Conservation (phyloP, 2,797 vertebrate genomes). For the Hafferia zeledoni region DNA sequence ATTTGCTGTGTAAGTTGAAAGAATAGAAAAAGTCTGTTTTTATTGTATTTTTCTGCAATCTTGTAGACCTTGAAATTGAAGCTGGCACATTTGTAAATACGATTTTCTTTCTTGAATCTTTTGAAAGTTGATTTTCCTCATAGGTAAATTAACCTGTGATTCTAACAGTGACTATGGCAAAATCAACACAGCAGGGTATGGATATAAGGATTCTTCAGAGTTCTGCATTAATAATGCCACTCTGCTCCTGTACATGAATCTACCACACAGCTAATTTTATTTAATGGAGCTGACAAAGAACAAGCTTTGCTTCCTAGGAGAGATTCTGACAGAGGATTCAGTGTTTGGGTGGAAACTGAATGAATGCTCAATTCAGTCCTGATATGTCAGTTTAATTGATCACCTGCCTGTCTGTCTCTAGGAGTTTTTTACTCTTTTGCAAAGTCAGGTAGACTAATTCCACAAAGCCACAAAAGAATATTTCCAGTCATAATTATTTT, state of each 20-base stretch:
- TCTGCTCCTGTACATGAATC: neutral
- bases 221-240: neutral
- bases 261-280: neutral
- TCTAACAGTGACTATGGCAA: constrained; percentile 6
- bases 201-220: constrained; percentile 1
- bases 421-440: neutral
- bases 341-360: neutral
- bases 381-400: neutral
- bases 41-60: constrained; percentile 45
- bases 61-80: constrained; percentile 67
- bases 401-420: neutral
- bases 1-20: constrained; percentile 48
- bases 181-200: neutral
- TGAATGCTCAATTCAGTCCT: neutral
- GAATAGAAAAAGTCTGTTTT: constrained; percentile 28
- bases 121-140: constrained; percentile 48
- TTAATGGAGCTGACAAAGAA: neutral
- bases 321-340: neutral
- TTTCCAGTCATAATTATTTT: neutral
- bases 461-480: neutral
- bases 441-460: neutral
- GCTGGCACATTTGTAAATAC: constrained; percentile 54
- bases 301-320: neutral
- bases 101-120: constrained; percentile 54
- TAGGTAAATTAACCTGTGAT: constrained; percentile 55